These are phyloP conservation scores for Druon quercuslanigerum DNA, from an alignment of 1,140 invertebrate species.

Conservation along the genomic window DNA sequence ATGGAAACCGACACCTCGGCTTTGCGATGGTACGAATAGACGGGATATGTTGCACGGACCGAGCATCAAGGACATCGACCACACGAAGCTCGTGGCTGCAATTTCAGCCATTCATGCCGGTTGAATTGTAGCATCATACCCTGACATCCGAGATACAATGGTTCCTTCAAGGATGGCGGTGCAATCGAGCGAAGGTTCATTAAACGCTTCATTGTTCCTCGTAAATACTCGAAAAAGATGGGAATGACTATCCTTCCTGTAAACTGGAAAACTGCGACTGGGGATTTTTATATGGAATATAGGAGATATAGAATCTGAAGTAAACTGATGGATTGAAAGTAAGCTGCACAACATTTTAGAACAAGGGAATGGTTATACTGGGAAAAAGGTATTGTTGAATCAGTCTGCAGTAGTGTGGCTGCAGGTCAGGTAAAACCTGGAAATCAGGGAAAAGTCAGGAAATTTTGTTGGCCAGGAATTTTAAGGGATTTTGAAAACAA, in stretches of 20 bases:
- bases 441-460: no score
- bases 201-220: slow-evolving; percentile 27
- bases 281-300: no score
- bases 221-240: slow-evolving; percentile 19
- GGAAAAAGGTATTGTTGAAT: no score
- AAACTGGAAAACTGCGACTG: no score
- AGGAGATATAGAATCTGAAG: no score
- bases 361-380: no score
- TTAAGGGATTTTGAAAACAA: no score
- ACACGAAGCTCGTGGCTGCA: slow-evolving; percentile 8
- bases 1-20: slow-evolving; percentile 12
- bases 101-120: slow-evolving; percentile 24
- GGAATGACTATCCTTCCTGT: not conserved
- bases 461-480: no score
- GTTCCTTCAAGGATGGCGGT: slow-evolving; percentile 16
- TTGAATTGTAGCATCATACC: slow-evolving; percentile 22
- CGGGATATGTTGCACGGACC: slow-evolving; percentile 16
- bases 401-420: no score
- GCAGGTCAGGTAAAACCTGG: no score
- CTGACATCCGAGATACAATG: slow-evolving; percentile 23
- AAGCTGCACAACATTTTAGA: no score
- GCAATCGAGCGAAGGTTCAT: not conserved
- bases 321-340: no score
- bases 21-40: slow-evolving; percentile 5
- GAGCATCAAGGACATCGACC: not conserved